Evolutionary conservation across 2,797 vertebrate genomes (phyloP).

Genomic region (Sebastes taczanowskii): DNA sequence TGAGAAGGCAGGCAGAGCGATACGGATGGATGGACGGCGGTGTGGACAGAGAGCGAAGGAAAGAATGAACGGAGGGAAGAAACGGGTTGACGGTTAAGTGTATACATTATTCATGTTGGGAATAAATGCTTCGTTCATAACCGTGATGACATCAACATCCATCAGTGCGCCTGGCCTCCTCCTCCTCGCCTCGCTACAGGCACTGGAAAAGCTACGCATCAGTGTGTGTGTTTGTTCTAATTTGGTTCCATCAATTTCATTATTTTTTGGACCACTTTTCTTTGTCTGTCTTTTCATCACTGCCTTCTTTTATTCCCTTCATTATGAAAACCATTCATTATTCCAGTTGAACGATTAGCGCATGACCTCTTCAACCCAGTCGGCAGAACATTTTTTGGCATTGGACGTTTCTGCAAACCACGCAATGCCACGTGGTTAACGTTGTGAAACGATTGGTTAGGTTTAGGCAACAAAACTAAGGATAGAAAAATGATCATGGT

Average conservation of each 20-base stretch:
- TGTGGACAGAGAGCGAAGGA: constrained; percentile 1
- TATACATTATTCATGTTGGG: constrained; percentile 60
- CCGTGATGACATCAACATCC: constrained; percentile 59
- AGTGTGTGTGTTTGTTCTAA: background rate
- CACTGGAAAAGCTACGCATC: background rate
- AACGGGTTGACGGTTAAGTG: constrained; percentile 38
- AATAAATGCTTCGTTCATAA: constrained; percentile 56
- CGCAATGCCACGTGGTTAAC: no score
- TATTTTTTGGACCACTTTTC: background rate
- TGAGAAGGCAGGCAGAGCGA: constrained; percentile 50
- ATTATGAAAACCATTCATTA: background rate
- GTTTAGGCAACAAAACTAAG: no score
- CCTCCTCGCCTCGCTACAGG: background rate
- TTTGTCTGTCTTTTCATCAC: background rate
- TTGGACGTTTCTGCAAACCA: no score
- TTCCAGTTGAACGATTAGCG: background rate
- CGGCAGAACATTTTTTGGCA: background rate
- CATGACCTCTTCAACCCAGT: background rate
- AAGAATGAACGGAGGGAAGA: constrained; percentile 16
- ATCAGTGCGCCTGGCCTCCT: constrained; percentile 39
- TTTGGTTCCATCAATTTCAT: background rate
- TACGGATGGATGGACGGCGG: constrained; percentile 48
- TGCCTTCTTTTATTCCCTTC: background rate
- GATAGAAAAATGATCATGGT: no score
- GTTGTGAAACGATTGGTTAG: no score